These are phyloP conservation scores for Phengaris alcon DNA, from an alignment of 2,888 invertebrate genomes.

Conservation along the genomic window DNA sequence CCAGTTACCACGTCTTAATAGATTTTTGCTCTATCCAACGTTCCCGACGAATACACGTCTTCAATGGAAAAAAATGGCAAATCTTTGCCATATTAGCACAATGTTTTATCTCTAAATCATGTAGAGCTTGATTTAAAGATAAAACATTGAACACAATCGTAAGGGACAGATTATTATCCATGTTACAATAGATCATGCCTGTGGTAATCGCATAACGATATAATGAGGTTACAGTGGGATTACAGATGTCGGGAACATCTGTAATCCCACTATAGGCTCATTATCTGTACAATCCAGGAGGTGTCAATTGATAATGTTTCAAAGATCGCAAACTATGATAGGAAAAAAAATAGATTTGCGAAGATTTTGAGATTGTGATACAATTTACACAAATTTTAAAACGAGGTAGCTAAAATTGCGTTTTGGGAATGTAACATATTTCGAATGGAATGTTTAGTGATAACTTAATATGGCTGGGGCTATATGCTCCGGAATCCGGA, in stretches of 20 bases:
- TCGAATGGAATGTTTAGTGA: neutral
- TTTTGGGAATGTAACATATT: neutral
- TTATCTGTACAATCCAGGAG: conserved; percentile 35
- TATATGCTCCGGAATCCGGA: too few species aligned
- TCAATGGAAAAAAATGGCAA: too few species aligned
- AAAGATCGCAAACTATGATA: conserved; percentile 14
- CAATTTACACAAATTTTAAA: neutral
- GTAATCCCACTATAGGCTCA: conserved; percentile 48
- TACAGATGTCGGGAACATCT: conserved; percentile 52
- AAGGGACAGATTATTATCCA: conserved; percentile 66
- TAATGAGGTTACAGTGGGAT: conserved; percentile 50
- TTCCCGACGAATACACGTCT: too few species aligned
- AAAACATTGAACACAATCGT: conserved; percentile 49
- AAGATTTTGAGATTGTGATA: neutral
- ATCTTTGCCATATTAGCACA: neutral
- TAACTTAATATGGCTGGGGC: too few species aligned
- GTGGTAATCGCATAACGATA: conserved; percentile 61
- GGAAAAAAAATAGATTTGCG: neutral
- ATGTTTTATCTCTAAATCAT: neutral
- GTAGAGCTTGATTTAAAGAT: conserved; percentile 36
- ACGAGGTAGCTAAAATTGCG: neutral
- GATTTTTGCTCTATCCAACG: too few species aligned
- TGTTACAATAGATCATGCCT: conserved; percentile 58
- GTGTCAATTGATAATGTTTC: conserved; percentile 18
- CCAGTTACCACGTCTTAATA: too few species aligned